A percentile compares a stretch with the other conserved stretches of the same genome.
phyloP scores from a whole-genome alignment of 1,140 invertebrate genomes.

The Achroia grisella region DNA sequence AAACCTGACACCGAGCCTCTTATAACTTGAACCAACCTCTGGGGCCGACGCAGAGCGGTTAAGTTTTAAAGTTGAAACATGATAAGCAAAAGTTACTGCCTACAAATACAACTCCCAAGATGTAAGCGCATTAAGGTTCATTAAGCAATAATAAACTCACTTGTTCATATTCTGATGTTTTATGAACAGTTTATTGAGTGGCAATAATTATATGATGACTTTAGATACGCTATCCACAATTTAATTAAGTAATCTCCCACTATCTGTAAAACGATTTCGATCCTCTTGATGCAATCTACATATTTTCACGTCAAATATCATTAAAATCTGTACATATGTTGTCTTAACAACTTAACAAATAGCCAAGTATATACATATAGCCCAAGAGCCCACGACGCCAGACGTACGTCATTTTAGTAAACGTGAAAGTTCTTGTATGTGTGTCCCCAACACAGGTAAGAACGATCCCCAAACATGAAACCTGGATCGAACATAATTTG shows the following conservation, averaged over 20 bases:
- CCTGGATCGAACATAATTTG: too few relatives aligned
- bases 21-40: conserved; percentile 1
- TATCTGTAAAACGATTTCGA: background rate
- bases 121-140: conserved; percentile 17
- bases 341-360: too few relatives aligned
- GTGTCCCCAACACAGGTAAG: too few relatives aligned
- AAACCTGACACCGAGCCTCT: background rate
- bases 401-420: too few relatives aligned
- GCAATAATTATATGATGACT: conserved; percentile 44
- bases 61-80: conserved; percentile 15
- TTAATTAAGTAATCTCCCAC: background rate
- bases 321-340: background rate
- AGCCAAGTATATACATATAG: too few relatives aligned
- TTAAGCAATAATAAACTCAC: conserved; percentile 38
- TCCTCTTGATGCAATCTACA: too few relatives aligned
- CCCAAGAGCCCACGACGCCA: too few relatives aligned
- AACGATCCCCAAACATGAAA: too few relatives aligned
- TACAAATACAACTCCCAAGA: conserved; percentile 9
- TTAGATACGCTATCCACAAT: background rate
- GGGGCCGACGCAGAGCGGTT: conserved; percentile 1
- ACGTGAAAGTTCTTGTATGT: too few relatives aligned
- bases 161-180: conserved; percentile 60
- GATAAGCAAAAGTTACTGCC: background rate
- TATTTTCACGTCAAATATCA: background rate
- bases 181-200: conserved; percentile 54